Conservation (phyloP, 2,113 vertebrate species). For the Thalassarche chlororhynchos region DNA sequence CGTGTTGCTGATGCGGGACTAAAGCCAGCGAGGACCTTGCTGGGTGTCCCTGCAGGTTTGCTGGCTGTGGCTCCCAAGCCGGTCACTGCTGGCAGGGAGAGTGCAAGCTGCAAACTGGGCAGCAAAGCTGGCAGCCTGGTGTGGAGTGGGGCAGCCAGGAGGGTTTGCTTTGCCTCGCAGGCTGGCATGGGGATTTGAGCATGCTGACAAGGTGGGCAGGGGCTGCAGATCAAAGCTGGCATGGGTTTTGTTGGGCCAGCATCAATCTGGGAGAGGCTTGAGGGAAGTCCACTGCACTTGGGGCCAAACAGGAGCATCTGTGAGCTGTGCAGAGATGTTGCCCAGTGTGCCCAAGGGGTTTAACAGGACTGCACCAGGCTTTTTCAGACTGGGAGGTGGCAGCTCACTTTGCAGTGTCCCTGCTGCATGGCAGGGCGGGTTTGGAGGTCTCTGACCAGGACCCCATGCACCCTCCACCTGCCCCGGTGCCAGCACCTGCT, state of each 20-base stretch:
- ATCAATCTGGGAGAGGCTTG: background rate
- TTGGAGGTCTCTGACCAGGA: background rate
- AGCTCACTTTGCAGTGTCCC: background rate
- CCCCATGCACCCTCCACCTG: background rate
- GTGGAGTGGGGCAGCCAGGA: background rate
- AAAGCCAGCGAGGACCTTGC: background rate
- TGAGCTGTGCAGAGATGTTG: background rate
- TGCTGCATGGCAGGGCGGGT: background rate
- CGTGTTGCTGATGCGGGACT: rapidly evolving
- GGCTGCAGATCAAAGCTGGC: background rate
- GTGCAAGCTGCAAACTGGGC: background rate
- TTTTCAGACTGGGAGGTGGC: background rate
- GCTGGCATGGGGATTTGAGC: background rate
- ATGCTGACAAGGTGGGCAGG: rapidly evolving
- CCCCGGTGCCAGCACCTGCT: background rate
- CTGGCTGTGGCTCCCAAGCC: background rate
- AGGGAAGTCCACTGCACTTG: background rate
- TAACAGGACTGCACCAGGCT: background rate
- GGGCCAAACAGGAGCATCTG: background rate
- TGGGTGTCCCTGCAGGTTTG: background rate
- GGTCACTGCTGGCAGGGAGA: background rate
- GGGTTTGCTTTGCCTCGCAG: background rate
- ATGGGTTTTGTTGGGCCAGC: background rate
- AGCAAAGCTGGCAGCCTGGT: background rate
- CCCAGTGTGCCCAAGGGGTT: background rate